These are phyloP conservation scores for Corynorhinus townsendii DNA, from an alignment of 2,113 vertebrate species.

Conservation along the genomic window DNA sequence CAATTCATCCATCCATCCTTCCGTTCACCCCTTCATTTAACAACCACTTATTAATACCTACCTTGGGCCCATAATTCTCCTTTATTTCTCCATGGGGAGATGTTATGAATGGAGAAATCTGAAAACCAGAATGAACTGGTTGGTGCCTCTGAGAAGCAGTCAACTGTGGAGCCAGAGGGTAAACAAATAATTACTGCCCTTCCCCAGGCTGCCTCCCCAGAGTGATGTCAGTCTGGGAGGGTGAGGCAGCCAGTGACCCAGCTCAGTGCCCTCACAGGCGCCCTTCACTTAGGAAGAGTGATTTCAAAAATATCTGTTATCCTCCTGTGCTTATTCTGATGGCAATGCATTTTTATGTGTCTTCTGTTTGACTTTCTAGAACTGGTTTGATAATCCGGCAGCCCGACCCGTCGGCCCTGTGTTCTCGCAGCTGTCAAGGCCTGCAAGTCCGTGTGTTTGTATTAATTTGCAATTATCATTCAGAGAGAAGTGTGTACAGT, in stretches of 20 bases:
- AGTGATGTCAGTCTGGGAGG: not conserved
- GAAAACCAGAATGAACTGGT: not conserved
- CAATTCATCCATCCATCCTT: not conserved
- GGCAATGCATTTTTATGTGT: not conserved
- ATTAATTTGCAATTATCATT: conserved; percentile 25
- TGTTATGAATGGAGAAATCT: not conserved
- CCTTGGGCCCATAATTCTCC: not conserved
- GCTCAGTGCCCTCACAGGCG: not conserved
- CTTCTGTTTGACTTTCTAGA: conserved; percentile 15
- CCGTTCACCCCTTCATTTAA: not conserved
- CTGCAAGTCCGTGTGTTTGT: not conserved
- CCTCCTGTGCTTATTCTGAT: not conserved
- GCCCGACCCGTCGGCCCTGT: not conserved
- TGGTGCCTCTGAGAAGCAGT: not conserved
- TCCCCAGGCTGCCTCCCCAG: not conserved
- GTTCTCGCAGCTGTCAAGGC: not conserved
- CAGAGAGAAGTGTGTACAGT: not conserved
- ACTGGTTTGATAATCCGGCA: not conserved
- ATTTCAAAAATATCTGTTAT: not conserved
- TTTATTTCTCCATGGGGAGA: not conserved
- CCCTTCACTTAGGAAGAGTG: not conserved
- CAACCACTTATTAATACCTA: not conserved
- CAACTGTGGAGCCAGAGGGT: not conserved
- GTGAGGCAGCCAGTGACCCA: not conserved
- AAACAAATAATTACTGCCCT: not conserved